These are phyloP conservation scores for Cylindroiulus punctatus DNA, from an alignment of 2,888 invertebrate species.

Conservation along the genomic window DNA sequence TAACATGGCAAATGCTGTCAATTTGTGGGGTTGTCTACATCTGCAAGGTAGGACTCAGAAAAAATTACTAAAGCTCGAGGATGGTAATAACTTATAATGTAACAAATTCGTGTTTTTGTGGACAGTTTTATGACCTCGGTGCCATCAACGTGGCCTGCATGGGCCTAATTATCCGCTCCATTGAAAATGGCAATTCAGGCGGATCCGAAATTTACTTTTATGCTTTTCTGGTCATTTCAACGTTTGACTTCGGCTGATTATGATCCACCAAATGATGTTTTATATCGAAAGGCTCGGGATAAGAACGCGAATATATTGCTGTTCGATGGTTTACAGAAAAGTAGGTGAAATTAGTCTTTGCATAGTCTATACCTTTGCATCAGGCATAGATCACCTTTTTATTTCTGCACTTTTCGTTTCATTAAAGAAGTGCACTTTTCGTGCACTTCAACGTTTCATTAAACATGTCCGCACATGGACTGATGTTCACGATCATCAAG, in stretches of 20 bases:
- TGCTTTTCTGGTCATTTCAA: conserved; percentile 6
- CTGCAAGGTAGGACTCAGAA: conserved; percentile 33
- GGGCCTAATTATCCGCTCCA: neutral
- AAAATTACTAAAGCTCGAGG: too few relatives aligned
- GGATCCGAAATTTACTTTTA: neutral
- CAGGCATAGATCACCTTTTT: too few relatives aligned
- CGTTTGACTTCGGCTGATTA: conserved; percentile 35
- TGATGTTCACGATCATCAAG: conserved; percentile 86
- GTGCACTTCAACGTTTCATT: conserved; percentile 85
- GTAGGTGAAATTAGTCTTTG: conserved; percentile 15
- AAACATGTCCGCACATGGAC: conserved; percentile 77
- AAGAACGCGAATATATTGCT: conserved; percentile 23
- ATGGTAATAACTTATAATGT: too few relatives aligned
- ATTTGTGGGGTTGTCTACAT: conserved; percentile 8
- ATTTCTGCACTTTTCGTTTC: too few relatives aligned
- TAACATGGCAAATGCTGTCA: neutral
- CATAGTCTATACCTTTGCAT: too few relatives aligned
- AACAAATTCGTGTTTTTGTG: neutral
- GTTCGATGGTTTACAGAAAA: conserved; percentile 49
- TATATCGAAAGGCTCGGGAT: conserved; percentile 17
- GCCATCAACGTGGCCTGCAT: conserved; percentile 9
- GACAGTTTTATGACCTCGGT: conserved; percentile 44
- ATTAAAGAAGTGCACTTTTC: too few relatives aligned
- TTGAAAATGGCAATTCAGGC: neutral
- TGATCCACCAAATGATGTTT: conserved; percentile 39